Base-by-base conservation (phyloP, 2,797 vertebrate genomes). In the Acridotheres tristis region DNA sequence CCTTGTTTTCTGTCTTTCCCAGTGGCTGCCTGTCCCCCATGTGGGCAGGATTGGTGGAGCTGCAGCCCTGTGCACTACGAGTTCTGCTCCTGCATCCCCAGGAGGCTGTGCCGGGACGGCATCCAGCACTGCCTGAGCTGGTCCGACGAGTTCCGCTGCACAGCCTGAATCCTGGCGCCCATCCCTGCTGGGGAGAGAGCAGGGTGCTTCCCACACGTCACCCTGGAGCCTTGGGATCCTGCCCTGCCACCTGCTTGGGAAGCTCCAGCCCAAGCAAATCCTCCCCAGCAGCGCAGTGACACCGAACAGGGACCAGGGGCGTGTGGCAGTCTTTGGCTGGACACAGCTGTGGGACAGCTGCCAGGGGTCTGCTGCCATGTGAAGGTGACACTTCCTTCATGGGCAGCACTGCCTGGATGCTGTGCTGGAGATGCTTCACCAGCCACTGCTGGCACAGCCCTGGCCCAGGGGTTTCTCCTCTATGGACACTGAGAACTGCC, bases 1-100 rank as follows among this genome's bases (percentile, higher is more conserved):
- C 55, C 32, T 32, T 63, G 11, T 82, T 90, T 79, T 72, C 30
- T 16, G 27, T 85, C 77, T 72, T 45, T 74, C 36, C 13, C 86
- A 98, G 98, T 85, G 88, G 97, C 98, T 0, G 16, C 48, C 21
- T 98, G 98, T 22, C 94, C 96, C 0, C 94, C 90, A 0, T 98
- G 98, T 0, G 96, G 97, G 54, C 68, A 61, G 2, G 85, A 94
- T 4, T 98, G 97, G 98, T 98, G 98, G 98, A 87, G 36, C 71
- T 98, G 98, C 89, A 96, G 69, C 16, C 47, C 97, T 4, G 94
- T 98, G 10, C 58, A 98, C 72, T 97, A 96, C 11, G 27, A 88
- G 53, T 98, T 97, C 83, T 98, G 98, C 36, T 85, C 85, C 93
- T 98, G 98, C 38, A 61, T 98, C 71, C 98, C 98, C 6, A 95